A percentile compares a stretch with the other conserved stretches of the same genome.
Evolutionary conservation across 2,888 invertebrate genomes (phyloP).

Genomic region (Hemicrepidius hirtus): DNA sequence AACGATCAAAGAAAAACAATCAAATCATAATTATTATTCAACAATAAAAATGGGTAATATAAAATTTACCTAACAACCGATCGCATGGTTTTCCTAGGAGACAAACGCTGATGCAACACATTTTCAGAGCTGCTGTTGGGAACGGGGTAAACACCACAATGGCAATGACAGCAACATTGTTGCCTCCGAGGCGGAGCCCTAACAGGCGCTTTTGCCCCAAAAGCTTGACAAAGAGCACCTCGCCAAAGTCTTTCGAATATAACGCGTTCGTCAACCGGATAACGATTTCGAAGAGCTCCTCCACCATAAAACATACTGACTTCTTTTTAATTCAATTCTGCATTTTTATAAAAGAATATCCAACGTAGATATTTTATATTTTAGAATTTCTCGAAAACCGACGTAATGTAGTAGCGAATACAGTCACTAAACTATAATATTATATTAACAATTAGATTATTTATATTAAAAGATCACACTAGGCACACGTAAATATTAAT

Average conservation of each 20-base stretch:
- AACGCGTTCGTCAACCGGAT: slow-evolving; percentile 76
- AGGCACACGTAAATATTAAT: slow-evolving; percentile 8
- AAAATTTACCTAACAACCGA: slow-evolving; percentile 80
- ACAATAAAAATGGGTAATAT: too few relatives aligned
- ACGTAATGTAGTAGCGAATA: too few relatives aligned
- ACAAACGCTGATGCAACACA: slow-evolving; percentile 30
- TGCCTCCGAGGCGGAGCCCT: slow-evolving; percentile 61
- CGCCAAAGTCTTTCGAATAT: slow-evolving; percentile 85
- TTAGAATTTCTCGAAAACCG: neutral
- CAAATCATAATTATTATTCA: too few relatives aligned
- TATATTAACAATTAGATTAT: slow-evolving; percentile 5
- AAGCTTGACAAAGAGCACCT: slow-evolving; percentile 72
- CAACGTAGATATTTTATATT: too few relatives aligned
- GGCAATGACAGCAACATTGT: slow-evolving; percentile 72
- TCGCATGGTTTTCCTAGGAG: slow-evolving; percentile 76
- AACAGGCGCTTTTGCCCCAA: slow-evolving; percentile 63
- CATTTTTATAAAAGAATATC: neutral
- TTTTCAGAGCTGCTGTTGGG: slow-evolving; percentile 39
- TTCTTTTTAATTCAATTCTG: neutral
- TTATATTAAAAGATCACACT: neutral
- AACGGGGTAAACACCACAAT: slow-evolving; percentile 68
- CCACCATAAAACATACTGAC: slow-evolving; percentile 68
- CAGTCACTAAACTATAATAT: slow-evolving; percentile 1
- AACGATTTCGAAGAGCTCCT: slow-evolving; percentile 66
- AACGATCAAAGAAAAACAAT: too few relatives aligned